phyloP scores from a whole-genome alignment of 2,113 vertebrate species.

The Petrocephalus zakoni region DNA sequence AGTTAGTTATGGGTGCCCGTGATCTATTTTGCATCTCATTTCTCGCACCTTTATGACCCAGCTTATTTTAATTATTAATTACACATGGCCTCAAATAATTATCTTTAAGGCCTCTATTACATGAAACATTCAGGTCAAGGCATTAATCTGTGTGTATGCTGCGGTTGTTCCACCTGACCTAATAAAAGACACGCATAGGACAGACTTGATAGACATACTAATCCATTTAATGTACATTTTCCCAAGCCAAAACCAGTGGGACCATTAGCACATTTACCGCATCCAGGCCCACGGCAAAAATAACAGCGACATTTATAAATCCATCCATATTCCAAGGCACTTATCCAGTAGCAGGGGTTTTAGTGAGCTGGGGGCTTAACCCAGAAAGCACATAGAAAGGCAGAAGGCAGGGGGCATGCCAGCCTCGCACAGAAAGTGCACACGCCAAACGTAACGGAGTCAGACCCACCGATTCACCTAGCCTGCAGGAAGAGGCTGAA shows the following conservation, averaged over 20 bases:
- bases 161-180: not conserved
- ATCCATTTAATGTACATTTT: not conserved
- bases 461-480: not conserved
- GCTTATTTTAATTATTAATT: slow-evolving; percentile 14
- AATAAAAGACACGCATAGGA: not conserved
- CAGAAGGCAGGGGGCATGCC: not conserved
- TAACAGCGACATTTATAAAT: not conserved
- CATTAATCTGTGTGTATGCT: not conserved
- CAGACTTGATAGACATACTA: not conserved
- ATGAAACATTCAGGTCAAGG: not conserved
- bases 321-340: not conserved
- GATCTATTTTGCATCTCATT: not conserved
- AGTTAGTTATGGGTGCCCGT: not conserved
- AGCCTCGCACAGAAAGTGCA: not conserved
- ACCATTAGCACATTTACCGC: not conserved
- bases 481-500: not conserved
- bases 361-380: not conserved
- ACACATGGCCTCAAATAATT: not conserved
- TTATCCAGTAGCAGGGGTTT: not conserved
- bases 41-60: not conserved
- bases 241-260: not conserved
- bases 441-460: not conserved
- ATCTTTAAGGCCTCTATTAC: not conserved
- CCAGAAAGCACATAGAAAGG: not conserved
- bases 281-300: not conserved